These are phyloP conservation scores for Taxidea taxus DNA, from an alignment of 2,113 vertebrate species.

Conservation along the genomic window DNA sequence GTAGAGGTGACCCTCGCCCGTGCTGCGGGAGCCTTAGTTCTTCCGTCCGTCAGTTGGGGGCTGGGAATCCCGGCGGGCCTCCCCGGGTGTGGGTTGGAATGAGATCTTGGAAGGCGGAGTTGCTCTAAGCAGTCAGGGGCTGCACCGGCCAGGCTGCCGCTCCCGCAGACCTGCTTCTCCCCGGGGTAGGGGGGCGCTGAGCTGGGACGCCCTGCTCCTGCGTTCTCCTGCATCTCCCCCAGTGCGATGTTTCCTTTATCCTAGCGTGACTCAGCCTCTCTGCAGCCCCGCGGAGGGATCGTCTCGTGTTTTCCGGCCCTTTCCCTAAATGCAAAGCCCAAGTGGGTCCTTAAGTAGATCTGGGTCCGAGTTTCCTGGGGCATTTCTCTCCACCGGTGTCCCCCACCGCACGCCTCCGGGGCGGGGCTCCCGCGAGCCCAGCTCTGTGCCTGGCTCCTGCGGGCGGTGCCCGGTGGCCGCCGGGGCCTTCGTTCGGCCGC, in stretches of 20 bases:
- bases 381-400: not conserved
- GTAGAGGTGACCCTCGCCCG: not conserved
- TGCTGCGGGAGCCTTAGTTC: not conserved
- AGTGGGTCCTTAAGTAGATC: too few species aligned
- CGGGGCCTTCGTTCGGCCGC: conserved; percentile 84
- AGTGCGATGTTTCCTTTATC: fast-evolving
- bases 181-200: not conserved
- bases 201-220: not conserved
- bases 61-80: not conserved
- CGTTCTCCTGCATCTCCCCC: not conserved
- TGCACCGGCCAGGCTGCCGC: not conserved
- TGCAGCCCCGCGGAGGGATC: fast-evolving
- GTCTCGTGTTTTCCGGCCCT: not conserved
- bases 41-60: not conserved
- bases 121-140: not conserved
- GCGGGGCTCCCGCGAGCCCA: not conserved
- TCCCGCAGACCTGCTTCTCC: fast-evolving
- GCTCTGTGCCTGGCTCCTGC: not conserved
- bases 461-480: conserved; percentile 79
- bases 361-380: not conserved
- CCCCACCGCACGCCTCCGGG: not conserved
- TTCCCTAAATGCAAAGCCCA: not conserved
- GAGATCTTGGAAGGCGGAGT: not conserved
- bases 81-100: not conserved
- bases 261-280: not conserved